phyloP scores from a whole-genome alignment of 2,888 invertebrate species.

The Liodrosophila aerea region DNA sequence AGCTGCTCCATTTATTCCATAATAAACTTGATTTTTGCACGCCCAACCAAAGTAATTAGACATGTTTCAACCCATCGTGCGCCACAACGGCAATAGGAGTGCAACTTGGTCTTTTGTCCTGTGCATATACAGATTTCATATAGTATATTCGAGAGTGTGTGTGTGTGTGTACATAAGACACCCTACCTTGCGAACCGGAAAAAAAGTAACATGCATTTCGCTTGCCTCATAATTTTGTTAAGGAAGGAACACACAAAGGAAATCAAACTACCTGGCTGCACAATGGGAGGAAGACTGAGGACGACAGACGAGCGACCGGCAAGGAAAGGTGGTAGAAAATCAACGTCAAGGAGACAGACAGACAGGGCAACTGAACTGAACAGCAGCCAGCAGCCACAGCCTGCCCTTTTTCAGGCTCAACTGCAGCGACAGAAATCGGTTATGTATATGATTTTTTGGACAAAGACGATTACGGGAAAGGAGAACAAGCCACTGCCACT shows the following conservation, averaged over 20 bases:
- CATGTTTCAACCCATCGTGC: conserved; percentile 55
- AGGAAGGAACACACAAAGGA: conserved; percentile 42
- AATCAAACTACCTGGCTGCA: conserved; percentile 66
- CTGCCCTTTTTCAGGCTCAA: conserved; percentile 46
- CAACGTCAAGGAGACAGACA: conserved; percentile 51
- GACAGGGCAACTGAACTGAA: conserved; percentile 25
- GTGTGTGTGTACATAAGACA: conserved; percentile 14
- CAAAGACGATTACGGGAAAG: conserved; percentile 33
- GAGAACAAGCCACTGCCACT: too few species aligned
- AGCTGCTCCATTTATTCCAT: conserved; percentile 33
- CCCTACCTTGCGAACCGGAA: conserved; percentile 68
- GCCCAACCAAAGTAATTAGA: conserved; percentile 69
- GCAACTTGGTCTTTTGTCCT: conserved; percentile 44
- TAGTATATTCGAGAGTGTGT: too few species aligned
- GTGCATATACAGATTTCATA: not conserved
- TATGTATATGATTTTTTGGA: conserved; percentile 60
- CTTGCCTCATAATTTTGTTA: conserved; percentile 31
- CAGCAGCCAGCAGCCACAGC: conserved; percentile 32
- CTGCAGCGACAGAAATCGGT: conserved; percentile 67
- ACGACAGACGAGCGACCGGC: conserved; percentile 10
- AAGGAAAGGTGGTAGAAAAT: conserved; percentile 69
- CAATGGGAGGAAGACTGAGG: conserved; percentile 44
- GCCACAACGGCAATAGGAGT: conserved; percentile 40
- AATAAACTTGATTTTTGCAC: conserved; percentile 74
- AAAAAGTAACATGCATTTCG: conserved; percentile 64